These are phyloP conservation scores for Aptenodytes forsteri DNA, from an alignment of 2,113 vertebrate genomes.

Conservation along the genomic window DNA sequence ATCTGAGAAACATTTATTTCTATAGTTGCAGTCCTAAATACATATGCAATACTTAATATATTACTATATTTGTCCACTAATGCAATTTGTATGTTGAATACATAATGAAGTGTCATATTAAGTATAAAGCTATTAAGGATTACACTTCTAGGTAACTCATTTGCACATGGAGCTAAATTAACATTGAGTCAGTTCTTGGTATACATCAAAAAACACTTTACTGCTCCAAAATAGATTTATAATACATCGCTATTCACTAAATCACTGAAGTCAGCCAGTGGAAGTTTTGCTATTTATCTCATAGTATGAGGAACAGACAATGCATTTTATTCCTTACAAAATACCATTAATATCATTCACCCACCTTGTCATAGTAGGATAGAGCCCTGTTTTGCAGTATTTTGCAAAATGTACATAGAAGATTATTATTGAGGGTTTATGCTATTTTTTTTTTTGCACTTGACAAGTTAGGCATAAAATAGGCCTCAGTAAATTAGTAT, in stretches of 20 bases:
- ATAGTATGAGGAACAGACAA: neutral
- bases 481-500: neutral
- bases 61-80: neutral
- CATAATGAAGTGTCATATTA: neutral
- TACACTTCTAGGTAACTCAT: neutral
- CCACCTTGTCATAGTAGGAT: neutral
- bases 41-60: neutral
- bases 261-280: neutral
- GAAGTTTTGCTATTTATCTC: neutral
- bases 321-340: neutral
- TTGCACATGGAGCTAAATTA: neutral
- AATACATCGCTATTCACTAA: neutral
- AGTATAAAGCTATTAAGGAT: neutral
- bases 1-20: neutral
- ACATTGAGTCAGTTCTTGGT: neutral
- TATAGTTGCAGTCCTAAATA: neutral
- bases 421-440: neutral
- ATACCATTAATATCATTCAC: neutral
- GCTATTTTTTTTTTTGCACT: slow-evolving; percentile 34
- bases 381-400: neutral
- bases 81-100: neutral
- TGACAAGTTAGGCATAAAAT: slow-evolving; percentile 8
- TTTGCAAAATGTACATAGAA: neutral
- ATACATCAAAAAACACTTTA: neutral
- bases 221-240: neutral